Conservation (phyloP, 2,888 invertebrate species). For the Campoletis raptor region DNA sequence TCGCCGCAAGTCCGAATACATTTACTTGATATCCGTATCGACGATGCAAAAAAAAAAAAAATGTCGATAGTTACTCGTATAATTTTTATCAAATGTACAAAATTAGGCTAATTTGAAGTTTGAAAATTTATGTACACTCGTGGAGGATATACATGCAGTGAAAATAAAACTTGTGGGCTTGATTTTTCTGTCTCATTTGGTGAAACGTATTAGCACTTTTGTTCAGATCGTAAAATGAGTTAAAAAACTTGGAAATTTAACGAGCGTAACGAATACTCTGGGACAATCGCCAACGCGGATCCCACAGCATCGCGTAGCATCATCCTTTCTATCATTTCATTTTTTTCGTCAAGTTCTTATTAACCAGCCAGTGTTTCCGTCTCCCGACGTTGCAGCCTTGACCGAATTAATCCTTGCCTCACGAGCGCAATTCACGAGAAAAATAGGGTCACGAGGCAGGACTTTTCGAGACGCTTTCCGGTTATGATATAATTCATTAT, state of each 20-base stretch:
- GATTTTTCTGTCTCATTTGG: neutral
- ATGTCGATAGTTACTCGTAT: neutral
- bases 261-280: constrained; percentile 7
- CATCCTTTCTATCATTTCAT: constrained; percentile 18
- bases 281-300: constrained; percentile 35
- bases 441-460: neutral
- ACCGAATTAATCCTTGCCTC: constrained; percentile 55
- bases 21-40: neutral
- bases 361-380: constrained; percentile 23
- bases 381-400: constrained; percentile 54
- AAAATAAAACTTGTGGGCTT: neutral
- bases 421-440: neutral
- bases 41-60: neutral
- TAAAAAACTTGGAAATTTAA: constrained; percentile 11
- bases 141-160: neutral
- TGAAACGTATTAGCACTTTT: neutral
- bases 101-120: neutral
- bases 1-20: neutral
- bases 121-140: neutral
- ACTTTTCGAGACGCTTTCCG: no score
- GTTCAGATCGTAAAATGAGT: constrained; percentile 4
- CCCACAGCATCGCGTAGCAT: neutral
- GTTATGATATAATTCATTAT: no score
- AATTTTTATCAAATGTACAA: neutral
- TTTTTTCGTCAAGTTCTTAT: constrained; percentile 13